These are phyloP conservation scores for Acrossocheilus wenchowensis DNA, from an alignment of 2,797 vertebrate genomes.

Conservation along the genomic window DNA sequence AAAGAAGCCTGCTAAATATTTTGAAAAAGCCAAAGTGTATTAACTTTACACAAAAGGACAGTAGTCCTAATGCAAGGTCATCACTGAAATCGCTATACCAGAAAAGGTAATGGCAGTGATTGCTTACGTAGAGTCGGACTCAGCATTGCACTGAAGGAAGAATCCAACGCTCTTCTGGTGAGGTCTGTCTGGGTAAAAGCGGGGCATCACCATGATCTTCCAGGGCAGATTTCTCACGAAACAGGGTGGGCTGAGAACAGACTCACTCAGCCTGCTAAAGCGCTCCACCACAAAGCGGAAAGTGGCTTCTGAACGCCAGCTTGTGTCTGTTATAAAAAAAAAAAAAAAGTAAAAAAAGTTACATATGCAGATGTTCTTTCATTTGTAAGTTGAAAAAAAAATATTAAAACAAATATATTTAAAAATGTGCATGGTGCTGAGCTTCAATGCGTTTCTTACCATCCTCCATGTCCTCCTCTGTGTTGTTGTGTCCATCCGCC, in stretches of 20 bases:
- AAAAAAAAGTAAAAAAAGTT: too few species aligned
- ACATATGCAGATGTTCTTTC: too few species aligned
- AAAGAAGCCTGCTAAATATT: neutral
- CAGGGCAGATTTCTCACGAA: conserved; percentile 98
- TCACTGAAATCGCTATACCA: neutral
- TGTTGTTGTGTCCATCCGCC: conserved; percentile 96
- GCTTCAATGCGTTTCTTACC: conserved; percentile 78
- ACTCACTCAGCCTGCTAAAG: conserved; percentile 96
- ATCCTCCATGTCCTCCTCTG: conserved; percentile 99
- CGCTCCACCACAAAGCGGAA: conserved; percentile 98
- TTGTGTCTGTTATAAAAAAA: conserved; percentile 86
- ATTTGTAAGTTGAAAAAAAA: too few species aligned
- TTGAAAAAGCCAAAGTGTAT: neutral
- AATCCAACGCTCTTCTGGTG: conserved; percentile 99
- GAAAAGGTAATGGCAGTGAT: conserved; percentile 14
- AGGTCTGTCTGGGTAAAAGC: conserved; percentile 96
- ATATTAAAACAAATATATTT: neutral
- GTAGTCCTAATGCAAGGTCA: neutral
- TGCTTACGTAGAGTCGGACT: conserved; percentile 98
- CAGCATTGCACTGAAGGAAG: conserved; percentile 99
- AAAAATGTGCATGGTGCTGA: neutral
- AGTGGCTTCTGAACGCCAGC: conserved; percentile 97
- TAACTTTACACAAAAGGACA: neutral
- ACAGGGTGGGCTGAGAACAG: conserved; percentile 98
- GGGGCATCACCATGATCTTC: conserved; percentile 99